Evolutionary conservation across 2,797 vertebrate species (phyloP).

Genomic region (Crocodylus rhombifer): DNA sequence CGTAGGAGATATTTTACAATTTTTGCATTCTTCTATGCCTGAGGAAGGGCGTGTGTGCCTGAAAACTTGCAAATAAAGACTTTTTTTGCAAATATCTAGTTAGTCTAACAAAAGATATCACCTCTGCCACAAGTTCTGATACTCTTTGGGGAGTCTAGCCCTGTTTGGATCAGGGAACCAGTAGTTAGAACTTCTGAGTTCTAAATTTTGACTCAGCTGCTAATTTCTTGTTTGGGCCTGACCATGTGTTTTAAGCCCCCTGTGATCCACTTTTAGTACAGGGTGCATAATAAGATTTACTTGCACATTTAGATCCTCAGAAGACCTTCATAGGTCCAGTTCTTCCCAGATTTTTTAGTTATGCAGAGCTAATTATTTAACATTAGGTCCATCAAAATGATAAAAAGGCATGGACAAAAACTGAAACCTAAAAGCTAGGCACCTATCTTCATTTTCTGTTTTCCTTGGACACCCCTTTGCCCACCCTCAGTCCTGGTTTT

Average conservation of each 20-base stretch:
- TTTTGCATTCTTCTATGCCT: no score
- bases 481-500: fast-evolving
- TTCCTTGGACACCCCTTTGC: not conserved
- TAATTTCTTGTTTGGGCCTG: not conserved
- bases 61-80: no score
- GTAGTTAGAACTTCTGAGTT: not conserved
- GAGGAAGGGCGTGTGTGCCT: no score
- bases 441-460: fast-evolving
- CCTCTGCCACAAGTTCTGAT: no score
- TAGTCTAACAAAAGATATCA: no score
- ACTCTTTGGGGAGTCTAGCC: no score
- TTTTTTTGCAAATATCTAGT: no score
- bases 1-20: no score
- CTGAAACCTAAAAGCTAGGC: fast-evolving
- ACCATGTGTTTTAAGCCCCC: not conserved
- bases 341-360: no score
- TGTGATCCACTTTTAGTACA: not conserved
- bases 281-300: fast-evolving
- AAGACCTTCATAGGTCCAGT: not conserved
- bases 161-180: no score
- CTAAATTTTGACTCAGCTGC: not conserved
- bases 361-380: not conserved
- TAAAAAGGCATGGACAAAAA: not conserved
- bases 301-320: not conserved
- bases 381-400: not conserved